Percentiles rank a stretch among this genome's conserved stretches.
These are phyloP conservation scores for Cristatella mucedo DNA, from an alignment of 2,888 invertebrate genomes.

Conservation along the genomic window DNA sequence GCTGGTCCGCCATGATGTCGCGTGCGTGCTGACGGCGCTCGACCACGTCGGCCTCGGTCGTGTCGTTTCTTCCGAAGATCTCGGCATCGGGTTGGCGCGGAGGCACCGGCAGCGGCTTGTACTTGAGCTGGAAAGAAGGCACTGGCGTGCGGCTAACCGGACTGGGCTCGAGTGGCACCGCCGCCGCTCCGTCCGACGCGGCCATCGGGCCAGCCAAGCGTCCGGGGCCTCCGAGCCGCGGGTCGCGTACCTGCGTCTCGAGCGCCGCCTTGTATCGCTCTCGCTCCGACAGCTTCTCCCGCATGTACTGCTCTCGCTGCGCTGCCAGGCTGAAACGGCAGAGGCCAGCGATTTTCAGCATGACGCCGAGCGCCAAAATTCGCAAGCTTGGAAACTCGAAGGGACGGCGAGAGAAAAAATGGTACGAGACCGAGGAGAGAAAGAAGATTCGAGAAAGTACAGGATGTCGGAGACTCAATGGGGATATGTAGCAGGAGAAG, in stretches of 20 bases:
- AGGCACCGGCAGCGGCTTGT: conserved; percentile 32
- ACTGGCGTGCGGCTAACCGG: no score
- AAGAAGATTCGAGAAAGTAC: no score
- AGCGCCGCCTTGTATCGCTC: conserved; percentile 32
- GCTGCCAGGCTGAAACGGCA: conserved; percentile 27
- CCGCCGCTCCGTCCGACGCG: no score
- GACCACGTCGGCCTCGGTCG: conserved; percentile 32
- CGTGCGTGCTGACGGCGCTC: conserved; percentile 27
- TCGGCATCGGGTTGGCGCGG: conserved; percentile 26
- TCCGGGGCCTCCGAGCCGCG: conserved; percentile 11
- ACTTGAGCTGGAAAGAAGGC: conserved; percentile 28
- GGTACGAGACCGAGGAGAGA: no score
- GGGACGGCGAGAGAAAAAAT: no score
- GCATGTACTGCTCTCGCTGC: conserved; percentile 32
- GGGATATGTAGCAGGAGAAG: no score
- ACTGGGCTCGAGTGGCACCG: no score
- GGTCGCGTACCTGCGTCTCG: conserved; percentile 25
- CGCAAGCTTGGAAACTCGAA: no score
- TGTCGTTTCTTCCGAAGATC: conserved; percentile 36
- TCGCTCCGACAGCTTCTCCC: conserved; percentile 25
- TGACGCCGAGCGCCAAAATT: no score
- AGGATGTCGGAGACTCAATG: no score
- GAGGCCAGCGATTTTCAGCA: no score
- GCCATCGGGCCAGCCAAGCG: conserved; percentile 13
- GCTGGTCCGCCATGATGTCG: conserved; percentile 30